Percentiles rank a stretch among this genome's conserved stretches.
phyloP scores from a whole-genome alignment of 2,113 vertebrate genomes.

The Rhabdornis inornatus region DNA sequence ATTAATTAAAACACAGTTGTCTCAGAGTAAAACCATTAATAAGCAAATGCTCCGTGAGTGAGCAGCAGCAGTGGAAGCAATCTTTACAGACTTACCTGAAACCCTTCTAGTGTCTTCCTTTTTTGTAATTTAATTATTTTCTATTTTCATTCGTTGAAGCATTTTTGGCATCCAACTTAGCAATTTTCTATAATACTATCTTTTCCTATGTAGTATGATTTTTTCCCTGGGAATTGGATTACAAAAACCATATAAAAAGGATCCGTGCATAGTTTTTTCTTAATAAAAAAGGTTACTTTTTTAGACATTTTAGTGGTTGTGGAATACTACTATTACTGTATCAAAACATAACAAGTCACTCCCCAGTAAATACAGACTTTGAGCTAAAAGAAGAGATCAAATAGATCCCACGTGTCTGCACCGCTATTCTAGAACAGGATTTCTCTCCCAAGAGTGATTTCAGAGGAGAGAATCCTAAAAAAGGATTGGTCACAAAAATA shows the following conservation, averaged over 20 bases:
- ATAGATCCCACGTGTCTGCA: conserved; percentile 10
- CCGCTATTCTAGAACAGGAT: conserved; percentile 36
- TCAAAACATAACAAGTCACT: conserved; percentile 35
- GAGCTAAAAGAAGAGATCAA: conserved; percentile 55
- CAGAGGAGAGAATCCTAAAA: conserved; percentile 11
- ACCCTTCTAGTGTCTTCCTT: neutral
- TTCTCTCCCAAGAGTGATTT: conserved; percentile 32
- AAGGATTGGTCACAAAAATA: conserved; percentile 23
- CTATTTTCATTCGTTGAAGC: neutral
- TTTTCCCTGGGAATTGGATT: neutral
- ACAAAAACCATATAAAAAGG: neutral
- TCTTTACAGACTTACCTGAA: neutral
- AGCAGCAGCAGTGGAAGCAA: neutral
- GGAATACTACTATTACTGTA: conserved; percentile 31
- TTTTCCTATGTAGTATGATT: neutral
- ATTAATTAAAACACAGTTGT: neutral
- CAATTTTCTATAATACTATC: conserved; percentile 1
- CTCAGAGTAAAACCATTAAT: neutral
- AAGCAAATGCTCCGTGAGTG: neutral
- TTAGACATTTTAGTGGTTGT: conserved; percentile 41
- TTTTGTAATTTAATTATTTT: neutral
- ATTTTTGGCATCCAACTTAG: neutral
- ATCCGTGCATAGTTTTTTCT: conserved; percentile 5
- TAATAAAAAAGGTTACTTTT: conserved; percentile 27
- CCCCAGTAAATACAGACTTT: conserved; percentile 54